A percentile compares a stretch with the other conserved stretches of the same genome.
These are phyloP conservation scores for Leucophora obtusa DNA, from an alignment of 2,888 invertebrate species.

Conservation along the genomic window DNA sequence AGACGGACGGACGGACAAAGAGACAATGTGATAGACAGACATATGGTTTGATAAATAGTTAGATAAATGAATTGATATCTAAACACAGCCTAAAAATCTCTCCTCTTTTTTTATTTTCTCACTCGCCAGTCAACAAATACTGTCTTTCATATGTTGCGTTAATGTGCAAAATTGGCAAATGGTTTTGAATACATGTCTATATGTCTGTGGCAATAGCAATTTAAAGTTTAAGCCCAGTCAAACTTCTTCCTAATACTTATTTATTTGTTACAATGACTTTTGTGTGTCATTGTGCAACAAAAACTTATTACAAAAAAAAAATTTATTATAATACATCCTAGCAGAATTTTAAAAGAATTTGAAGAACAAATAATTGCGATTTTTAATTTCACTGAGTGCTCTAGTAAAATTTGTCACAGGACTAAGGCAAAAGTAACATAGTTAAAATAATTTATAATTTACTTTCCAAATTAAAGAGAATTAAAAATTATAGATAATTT, in stretches of 20 bases:
- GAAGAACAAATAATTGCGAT: too few species aligned
- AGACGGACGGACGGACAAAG: constrained; percentile 21
- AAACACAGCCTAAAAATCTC: constrained; percentile 44
- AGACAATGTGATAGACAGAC: constrained; percentile 28
- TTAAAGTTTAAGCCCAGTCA: not conserved
- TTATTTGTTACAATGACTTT: constrained; percentile 5
- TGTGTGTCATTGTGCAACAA: not conserved
- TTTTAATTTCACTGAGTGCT: too few species aligned
- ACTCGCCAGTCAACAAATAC: constrained; percentile 32
- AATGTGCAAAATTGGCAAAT: constrained; percentile 66
- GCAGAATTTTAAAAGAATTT: not conserved
- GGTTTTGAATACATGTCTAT: constrained; percentile 49
- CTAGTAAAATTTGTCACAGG: too few species aligned
- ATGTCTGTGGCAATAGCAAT: constrained; percentile 25
- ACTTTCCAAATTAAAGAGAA: too few species aligned
- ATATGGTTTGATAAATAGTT: constrained; percentile 58
- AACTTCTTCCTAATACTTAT: not conserved
- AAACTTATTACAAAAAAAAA: not conserved
- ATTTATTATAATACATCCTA: not conserved
- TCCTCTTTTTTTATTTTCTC: constrained; percentile 17
- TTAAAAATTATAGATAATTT: too few species aligned
- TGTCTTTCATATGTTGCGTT: constrained; percentile 54
- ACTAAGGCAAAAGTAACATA: too few species aligned
- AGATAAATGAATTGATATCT: constrained; percentile 61
- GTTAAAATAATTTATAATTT: too few species aligned